Evolutionary conservation across 1,140 invertebrate genomes (phyloP), one percentile per base, ranked within the genome.

Genomic region (Achatina immaculata): DNA sequence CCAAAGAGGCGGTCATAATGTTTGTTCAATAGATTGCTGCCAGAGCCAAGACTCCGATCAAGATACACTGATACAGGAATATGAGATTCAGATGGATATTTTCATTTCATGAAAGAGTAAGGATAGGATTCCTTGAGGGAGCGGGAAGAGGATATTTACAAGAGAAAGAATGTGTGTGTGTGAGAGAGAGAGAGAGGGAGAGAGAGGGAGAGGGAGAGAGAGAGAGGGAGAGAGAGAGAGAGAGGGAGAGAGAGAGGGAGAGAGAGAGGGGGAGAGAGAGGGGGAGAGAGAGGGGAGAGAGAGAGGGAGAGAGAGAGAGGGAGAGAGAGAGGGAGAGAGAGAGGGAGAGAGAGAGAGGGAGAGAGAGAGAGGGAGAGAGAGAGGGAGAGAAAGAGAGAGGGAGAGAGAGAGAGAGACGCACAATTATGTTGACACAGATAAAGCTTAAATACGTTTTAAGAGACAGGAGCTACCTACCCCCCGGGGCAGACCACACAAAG

Each of bases 331-430:
- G 24, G 24, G n/a, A 65, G 24, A 24, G 24, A 65, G 9, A 65
- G 62, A 36, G 24, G 34, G 24, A 65, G 62, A 65, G 24, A 36
- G 24, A 65, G 24, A 28, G 34, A 65, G 9, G 69, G 14, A 55
- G 55, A 36, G 68, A 48, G n/a, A 11, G 55, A 42, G 68, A 80
- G 0, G 24, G 55, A 38, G 14, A 74, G 42, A 34, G 42, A 74
- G 72, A 74, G 42, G 43, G 42, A 74, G 72, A 74, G 42, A 45
- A 1, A 74, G 38, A 74, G 42, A 45, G 16, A 74, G 72, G 36
- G 34, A 74, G 42, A 74, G 28, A 74, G 42, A 45, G 4, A 45
- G 40, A 74, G 14, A 4, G 42, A 45, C n/a, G n/a, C n/a, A n/a
- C n/a, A n/a, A n/a, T n/a, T n/a, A n/a, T n/a, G n/a, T 31, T 38